Base-by-base conservation (phyloP, 2,113 vertebrate species). In the Zapornia atra region DNA sequence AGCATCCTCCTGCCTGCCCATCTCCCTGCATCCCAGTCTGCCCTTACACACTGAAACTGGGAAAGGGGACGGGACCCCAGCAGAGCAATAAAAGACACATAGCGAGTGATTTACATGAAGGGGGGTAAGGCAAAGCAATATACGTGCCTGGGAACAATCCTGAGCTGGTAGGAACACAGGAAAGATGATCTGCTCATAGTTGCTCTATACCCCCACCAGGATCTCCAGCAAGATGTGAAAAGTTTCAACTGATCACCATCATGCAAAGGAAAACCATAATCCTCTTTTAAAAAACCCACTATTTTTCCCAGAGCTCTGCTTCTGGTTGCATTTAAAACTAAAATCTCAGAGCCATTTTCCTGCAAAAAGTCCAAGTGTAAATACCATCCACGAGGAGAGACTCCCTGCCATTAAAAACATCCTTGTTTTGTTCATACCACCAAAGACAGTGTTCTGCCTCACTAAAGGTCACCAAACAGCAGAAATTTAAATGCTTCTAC, bases 391-490 rank as follows among this genome's bases (percentile, higher is more conserved):
- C 15, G 6, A 80, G 48, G 28, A 64, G 48, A 28, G 33, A 83
- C 33, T 69, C 53, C 29, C 33, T 75, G 93, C 65, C 50, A 70
- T 84, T 63, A 64, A 92, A 94, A 77, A 94, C 54, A 50, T 53
- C 69, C 82, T 93, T 61, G 73, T 57, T 85, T 92, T 80, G 65
- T 81, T 93, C 53, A 31, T 59, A 69, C 46, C 46, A 88, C 64
- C n/a, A 34, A 94, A 92, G 77, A 96, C 76, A 68, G 69, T 59
- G 26, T 36, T 81, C 79, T 82, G 72, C 69, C 63, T 70, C 68
- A 79, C 50, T 59, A 78, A 94, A 92, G 91, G 93, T 89, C 92
- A 75, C 13, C 53, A 69, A 71, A n/a, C 70, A 88, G 66, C 75
- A 76, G 64, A 83, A 86, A 95, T 92, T 19, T 36, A 82, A 76